Evolutionary conservation across 2,797 vertebrate species (phyloP).

Genomic region (Calcarius lapponicus): DNA sequence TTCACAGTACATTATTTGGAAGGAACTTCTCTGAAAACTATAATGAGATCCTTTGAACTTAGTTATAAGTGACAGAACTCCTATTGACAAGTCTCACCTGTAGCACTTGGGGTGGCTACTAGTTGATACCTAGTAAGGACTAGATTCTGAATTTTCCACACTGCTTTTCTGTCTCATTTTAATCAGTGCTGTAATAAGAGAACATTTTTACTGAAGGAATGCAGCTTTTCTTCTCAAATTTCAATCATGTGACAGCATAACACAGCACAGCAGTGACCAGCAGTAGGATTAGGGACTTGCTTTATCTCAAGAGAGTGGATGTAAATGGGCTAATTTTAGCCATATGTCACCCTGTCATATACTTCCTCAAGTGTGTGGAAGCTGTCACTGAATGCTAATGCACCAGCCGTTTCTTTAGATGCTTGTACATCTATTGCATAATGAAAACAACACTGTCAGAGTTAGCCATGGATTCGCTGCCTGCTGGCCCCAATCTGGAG

Average conservation of each 20-base stretch:
- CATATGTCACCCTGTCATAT: not conserved
- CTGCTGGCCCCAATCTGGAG: not conserved
- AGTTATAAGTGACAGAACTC: not conserved
- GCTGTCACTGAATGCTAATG: not conserved
- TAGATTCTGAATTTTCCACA: not conserved
- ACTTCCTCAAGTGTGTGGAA: not conserved
- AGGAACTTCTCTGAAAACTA: not conserved
- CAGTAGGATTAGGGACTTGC: not conserved
- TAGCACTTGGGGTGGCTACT: not conserved
- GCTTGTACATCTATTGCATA: not conserved
- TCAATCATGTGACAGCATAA: not conserved
- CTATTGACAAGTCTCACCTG: not conserved
- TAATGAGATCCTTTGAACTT: not conserved
- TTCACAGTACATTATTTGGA: not conserved
- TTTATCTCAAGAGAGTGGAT: not conserved
- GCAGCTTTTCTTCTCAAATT: not conserved
- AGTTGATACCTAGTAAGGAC: not conserved
- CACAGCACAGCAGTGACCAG: not conserved
- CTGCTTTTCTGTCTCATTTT: not conserved
- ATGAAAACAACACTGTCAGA: not conserved
- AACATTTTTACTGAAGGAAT: not conserved
- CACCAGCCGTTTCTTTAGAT: not conserved
- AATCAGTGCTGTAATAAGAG: not conserved
- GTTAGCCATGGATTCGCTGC: fast-evolving
- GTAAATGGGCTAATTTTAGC: not conserved